Conservation (phyloP, 2,797 vertebrate species). For the Parauchenoglanis punctatus region DNA sequence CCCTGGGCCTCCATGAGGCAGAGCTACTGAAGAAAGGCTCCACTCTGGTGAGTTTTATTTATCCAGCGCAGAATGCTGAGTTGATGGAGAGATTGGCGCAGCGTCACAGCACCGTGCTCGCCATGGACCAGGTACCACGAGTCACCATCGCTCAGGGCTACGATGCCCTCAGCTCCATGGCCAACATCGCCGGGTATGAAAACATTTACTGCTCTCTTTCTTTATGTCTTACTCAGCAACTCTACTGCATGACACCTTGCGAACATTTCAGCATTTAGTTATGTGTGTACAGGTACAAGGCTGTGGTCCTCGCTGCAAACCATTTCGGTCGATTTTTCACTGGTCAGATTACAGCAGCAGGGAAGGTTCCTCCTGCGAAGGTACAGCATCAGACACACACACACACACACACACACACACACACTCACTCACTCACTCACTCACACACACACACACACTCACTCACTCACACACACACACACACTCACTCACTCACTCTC, state of each 20-base stretch:
- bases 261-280: too few species aligned
- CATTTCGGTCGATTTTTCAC: constrained; percentile 85
- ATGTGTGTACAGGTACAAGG: constrained; percentile 84
- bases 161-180: constrained; percentile 82
- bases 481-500: too few species aligned
- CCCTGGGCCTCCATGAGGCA: constrained; percentile 72
- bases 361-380: constrained; percentile 79
- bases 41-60: constrained; percentile 79
- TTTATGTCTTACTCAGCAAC: neutral
- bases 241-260: neutral
- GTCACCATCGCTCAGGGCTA: constrained; percentile 85
- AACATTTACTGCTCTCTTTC: neutral
- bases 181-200: constrained; percentile 79
- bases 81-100: constrained; percentile 76
- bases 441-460: neutral
- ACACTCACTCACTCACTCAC: constrained; percentile 26
- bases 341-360: constrained; percentile 77
- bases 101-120: constrained; percentile 71
- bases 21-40: constrained; percentile 76
- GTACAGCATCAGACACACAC: constrained; percentile 50
- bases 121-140: constrained; percentile 83
- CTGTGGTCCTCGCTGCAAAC: constrained; percentile 94
- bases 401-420: neutral
- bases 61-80: constrained; percentile 81
- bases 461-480: too few species aligned